Evolutionary conservation across 2,888 invertebrate genomes (phyloP).

Genomic region (Lasioglossum malachurum): DNA sequence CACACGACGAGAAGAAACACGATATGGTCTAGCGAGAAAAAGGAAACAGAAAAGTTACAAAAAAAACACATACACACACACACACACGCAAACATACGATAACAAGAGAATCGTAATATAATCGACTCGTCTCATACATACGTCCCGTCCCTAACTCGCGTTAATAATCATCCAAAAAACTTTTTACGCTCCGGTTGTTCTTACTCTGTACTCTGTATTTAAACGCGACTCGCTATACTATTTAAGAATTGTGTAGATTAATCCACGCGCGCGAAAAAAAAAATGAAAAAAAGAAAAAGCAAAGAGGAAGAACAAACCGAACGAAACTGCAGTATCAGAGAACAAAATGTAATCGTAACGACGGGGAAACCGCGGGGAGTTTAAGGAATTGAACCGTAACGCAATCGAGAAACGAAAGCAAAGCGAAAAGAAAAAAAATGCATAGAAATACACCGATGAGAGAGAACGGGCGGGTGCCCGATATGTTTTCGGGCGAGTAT

Average conservation of each 20-base stretch:
- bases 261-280: conserved; percentile 14
- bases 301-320: background rate
- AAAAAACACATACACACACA: too few species aligned
- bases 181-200: conserved; percentile 69
- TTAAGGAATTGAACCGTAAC: background rate
- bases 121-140: conserved; percentile 49
- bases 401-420: background rate
- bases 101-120: conserved; percentile 5
- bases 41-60: background rate
- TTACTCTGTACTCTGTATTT: conserved; percentile 61
- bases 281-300: background rate
- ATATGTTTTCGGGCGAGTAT: background rate
- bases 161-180: conserved; percentile 65
- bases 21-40: background rate
- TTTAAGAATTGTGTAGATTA: conserved; percentile 57
- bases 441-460: background rate
- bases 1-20: background rate
- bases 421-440: background rate
- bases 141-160: conserved; percentile 68
- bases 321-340: background rate
- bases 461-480: background rate
- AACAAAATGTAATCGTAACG: background rate
- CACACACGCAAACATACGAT: background rate
- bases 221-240: conserved; percentile 50
- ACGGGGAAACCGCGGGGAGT: background rate